These are phyloP conservation scores for Astyanax mexicanus DNA, from an alignment of 2,797 vertebrate genomes.

Conservation along the genomic window DNA sequence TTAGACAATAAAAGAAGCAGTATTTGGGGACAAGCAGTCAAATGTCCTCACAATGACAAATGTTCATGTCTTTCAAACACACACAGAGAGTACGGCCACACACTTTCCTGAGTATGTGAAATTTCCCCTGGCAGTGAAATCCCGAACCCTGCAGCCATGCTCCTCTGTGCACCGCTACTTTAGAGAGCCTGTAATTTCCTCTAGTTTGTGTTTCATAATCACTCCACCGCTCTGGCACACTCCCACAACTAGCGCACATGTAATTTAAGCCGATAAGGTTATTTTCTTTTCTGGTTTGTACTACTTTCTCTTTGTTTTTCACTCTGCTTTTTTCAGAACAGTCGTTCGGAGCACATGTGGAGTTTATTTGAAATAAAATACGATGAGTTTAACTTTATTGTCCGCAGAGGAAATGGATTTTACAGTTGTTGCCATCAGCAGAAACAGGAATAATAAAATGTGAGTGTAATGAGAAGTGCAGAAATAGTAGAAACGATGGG, in stretches of 20 bases:
- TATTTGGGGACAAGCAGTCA: not conserved
- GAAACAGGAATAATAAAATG: not conserved
- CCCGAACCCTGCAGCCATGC: not conserved
- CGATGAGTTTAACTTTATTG: constrained; percentile 32
- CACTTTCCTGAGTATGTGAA: no score
- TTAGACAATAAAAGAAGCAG: no score
- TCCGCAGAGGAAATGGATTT: constrained; percentile 31
- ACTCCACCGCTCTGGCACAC: not conserved
- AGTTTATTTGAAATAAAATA: constrained; percentile 16
- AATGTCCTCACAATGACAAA: not conserved
- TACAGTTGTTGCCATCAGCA: constrained; percentile 8
- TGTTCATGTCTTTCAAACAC: not conserved
- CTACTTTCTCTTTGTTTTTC: not conserved
- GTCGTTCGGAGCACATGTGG: constrained; percentile 28
- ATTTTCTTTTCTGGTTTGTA: constrained; percentile 9
- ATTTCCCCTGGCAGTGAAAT: no score
- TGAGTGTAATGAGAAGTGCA: not conserved
- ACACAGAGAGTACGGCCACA: not conserved
- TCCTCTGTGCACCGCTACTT: not conserved
- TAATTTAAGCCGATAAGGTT: constrained; percentile 25
- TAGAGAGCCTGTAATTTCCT: constrained; percentile 14
- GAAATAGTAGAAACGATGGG: not conserved
- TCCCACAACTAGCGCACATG: not conserved
- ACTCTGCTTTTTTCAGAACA: not conserved
- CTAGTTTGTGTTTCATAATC: constrained; percentile 12